Base-by-base conservation (phyloP, 2,888 invertebrate species). In the Incurvaria masculella region DNA sequence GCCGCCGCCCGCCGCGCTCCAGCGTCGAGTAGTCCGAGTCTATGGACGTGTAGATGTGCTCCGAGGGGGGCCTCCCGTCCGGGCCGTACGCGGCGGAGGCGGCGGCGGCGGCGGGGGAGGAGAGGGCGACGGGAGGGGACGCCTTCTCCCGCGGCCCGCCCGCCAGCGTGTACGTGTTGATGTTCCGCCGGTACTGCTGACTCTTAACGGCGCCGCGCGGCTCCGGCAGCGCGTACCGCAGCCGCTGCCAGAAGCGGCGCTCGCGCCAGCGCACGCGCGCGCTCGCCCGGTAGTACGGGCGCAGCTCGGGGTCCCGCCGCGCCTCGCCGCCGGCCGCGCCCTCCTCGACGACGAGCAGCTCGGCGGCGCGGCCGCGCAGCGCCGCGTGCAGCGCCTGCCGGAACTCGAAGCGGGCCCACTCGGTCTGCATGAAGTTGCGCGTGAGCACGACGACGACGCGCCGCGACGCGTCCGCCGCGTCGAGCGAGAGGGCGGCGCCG, bases 241-340 rank as follows among this genome's bases (percentile, higher is more conserved):
- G 81, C 66, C 94, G 88, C 68, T 95, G 94, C 95, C 96, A 96
- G 79, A 97, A 97, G 61, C 93, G 84, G 65, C 89, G 90, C 74
- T 96, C 95, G 63, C 90, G 91, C 87, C 91, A 92, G 59, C 89
- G 84, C 60, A 96, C 85, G 58, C 91, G 84, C 54, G 92, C 89
- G 67, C 91, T 89, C 53, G 91, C 90, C 72, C 94, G 89, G 54
- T 97, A 81, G 68, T 94, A 94, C 50, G 93, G 89, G 66, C 92
- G 84, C 55, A 96, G 80, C 64, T 95, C 95, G 47, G 89, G 87
- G 65, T 95, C 94, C 56, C 90, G 84, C 63, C 92, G 90, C 49
- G 90, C 87, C 49, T 90, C 87, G 51, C 87, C 85, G 52, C 91
- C 84, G 50, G 87, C 86, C 56, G 87, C 85, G 2, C 87, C 88